These are phyloP conservation scores for Sturmia bella DNA, from an alignment of 2,888 invertebrate genomes.

Conservation along the genomic window DNA sequence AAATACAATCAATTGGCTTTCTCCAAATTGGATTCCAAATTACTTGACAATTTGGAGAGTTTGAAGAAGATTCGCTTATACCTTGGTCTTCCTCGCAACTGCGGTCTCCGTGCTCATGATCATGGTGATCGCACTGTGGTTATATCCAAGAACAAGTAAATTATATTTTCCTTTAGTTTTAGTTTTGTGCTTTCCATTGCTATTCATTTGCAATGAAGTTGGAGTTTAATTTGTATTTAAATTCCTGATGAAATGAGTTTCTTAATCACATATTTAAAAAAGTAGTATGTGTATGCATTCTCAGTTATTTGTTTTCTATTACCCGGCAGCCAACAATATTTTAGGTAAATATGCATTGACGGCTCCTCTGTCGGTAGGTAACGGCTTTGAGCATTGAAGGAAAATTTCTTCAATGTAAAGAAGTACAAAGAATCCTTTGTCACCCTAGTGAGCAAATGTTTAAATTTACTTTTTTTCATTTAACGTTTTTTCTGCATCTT, in stretches of 20 bases:
- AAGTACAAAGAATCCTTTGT: no score
- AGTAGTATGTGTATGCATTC: no score
- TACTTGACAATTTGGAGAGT: constrained; percentile 99
- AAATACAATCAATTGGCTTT: constrained; percentile 98
- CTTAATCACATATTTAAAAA: no score
- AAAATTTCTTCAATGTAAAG: no score
- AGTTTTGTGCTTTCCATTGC: constrained; percentile 25
- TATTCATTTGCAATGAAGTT: constrained; percentile 28
- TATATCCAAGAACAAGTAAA: constrained; percentile 99
- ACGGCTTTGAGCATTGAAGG: no score
- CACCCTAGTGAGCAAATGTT: no score
- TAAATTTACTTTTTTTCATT: no score
- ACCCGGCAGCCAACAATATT: no score
- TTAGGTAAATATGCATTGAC: no score
- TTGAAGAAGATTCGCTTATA: constrained; percentile 99
- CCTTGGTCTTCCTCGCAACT: constrained; percentile 99
- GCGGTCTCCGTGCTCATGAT: constrained; percentile 99
- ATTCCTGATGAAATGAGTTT: background rate
- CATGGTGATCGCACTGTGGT: constrained; percentile 99
- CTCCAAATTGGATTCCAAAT: constrained; percentile 96
- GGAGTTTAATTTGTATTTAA: constrained; percentile 52
- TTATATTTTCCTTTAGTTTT: constrained; percentile 4
- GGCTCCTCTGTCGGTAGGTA: no score
- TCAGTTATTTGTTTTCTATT: no score
- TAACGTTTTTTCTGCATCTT: no score